Percentiles rank a stretch among this genome's conserved stretches.
phyloP scores from a whole-genome alignment of 2,888 invertebrate genomes.

The Dusona sp. region DNA sequence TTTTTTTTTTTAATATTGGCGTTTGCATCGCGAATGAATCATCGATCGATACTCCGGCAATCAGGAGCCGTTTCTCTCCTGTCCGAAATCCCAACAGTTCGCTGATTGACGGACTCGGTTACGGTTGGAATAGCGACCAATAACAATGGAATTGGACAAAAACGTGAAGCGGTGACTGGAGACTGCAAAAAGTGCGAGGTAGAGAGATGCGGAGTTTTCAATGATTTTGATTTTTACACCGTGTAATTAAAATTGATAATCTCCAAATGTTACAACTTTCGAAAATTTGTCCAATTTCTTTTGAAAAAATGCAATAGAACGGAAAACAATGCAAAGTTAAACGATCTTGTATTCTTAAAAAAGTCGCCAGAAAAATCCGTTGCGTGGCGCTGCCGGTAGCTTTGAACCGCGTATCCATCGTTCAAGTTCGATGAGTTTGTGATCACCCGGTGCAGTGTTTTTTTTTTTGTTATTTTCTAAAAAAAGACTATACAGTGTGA shows the following conservation, averaged over 20 bases:
- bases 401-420: background rate
- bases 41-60: background rate
- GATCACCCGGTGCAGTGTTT: conserved; percentile 40
- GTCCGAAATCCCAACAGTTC: too few relatives aligned
- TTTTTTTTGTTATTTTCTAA: conserved; percentile 18
- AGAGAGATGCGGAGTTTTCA: too few relatives aligned
- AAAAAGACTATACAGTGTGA: conserved; percentile 29
- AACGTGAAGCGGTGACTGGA: background rate
- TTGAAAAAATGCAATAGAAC: background rate
- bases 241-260: background rate
- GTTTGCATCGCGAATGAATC: background rate
- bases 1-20: too few relatives aligned
- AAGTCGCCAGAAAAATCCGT: background rate
- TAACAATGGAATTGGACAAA: background rate
- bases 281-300: background rate
- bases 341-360: background rate
- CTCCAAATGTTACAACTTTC: background rate
- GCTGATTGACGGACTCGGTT: background rate
- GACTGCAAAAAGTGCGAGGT: too few relatives aligned
- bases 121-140: too few relatives aligned
- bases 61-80: background rate
- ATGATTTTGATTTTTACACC: too few relatives aligned
- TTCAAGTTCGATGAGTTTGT: conserved; percentile 52
- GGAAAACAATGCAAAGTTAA: background rate
- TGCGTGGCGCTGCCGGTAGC: conserved; percentile 5